Evolutionary conservation across 2,888 invertebrate genomes (phyloP).

Genomic region (Drosophila sordidula): DNA sequence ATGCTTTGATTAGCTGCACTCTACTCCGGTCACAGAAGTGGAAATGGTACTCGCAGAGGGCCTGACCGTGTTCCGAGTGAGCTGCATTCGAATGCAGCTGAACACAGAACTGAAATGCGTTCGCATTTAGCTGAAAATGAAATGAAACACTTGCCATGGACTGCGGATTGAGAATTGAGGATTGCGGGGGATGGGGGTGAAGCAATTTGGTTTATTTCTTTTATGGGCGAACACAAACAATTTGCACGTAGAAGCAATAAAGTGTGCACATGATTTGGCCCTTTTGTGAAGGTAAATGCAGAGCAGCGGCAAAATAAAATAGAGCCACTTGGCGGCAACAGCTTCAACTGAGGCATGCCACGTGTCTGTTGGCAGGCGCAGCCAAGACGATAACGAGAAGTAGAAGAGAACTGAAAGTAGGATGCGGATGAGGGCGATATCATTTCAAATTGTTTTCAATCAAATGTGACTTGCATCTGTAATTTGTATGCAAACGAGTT

Average conservation of each 20-base stretch:
- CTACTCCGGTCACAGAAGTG: too few species aligned
- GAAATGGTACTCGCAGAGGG: slow-evolving; percentile 7
- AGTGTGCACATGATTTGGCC: slow-evolving; percentile 62
- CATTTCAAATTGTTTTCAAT: slow-evolving; percentile 79
- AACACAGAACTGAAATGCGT: slow-evolving; percentile 37
- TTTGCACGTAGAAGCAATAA: slow-evolving; percentile 78
- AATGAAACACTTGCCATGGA: slow-evolving; percentile 55
- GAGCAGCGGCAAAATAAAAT: slow-evolving; percentile 43
- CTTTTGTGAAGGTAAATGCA: slow-evolving; percentile 39
- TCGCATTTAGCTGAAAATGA: slow-evolving; percentile 59
- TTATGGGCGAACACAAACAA: slow-evolving; percentile 68
- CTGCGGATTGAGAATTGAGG: slow-evolving; percentile 26
- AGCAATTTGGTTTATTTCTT: slow-evolving; percentile 65
- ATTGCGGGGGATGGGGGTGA: slow-evolving; percentile 25
- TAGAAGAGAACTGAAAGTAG: neutral
- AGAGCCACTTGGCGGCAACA: slow-evolving; percentile 46
- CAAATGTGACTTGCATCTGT: slow-evolving; percentile 79
- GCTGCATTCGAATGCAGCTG: slow-evolving; percentile 42
- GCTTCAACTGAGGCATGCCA: slow-evolving; percentile 15
- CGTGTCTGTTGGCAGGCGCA: slow-evolving; percentile 15
- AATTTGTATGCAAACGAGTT: slow-evolving; percentile 75
- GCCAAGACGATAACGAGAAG: slow-evolving; percentile 24
- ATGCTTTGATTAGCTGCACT: slow-evolving; percentile 58
- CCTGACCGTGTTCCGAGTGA: slow-evolving; percentile 6
- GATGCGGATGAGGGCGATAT: slow-evolving; percentile 48